Evolutionary conservation across 2,888 invertebrate genomes (phyloP), one percentile per base, ranked within the genome.

Genomic region (Papilio elwesi): DNA sequence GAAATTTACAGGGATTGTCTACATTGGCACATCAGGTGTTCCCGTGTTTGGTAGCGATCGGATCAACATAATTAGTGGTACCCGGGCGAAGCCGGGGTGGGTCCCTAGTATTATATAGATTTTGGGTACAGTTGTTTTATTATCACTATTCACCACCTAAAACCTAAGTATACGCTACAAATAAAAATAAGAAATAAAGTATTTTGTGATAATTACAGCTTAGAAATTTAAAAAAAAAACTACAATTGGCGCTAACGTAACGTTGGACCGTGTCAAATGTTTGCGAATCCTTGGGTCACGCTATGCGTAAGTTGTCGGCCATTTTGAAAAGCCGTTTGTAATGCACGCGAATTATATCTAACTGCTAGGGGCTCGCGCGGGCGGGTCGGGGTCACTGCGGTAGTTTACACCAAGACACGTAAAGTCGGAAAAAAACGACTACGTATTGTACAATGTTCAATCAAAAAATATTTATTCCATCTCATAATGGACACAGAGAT

Each of bases 281-380:
- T 36, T 64, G 16, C 52, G 67, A 71, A 72, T 75, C 75, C 74
- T 55, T 57, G 53, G 68, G 74, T 67, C 59, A 69, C 73, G 73
- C 73, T 51, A 74, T 70, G 73, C 59, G 72, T 72, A 66, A 71
- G 67, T 68, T 47, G 70, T 63, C 76, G 64, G 74, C 74, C 76
- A 76, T 76, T 74, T 76, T 74, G 76, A 73, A 73, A 69, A 59
- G 59, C 66, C 65, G 70, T 55, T 63, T 57, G 65, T 63, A 63
- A 70, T 38, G 63, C 64, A 67, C 36, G 71, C 51, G 43, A 57
- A 62, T 67, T 47, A 49, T 48, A 70, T 71, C 59, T 70, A 70
- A 63, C 53, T 47, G 26, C 53, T 8, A 7, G 57, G 26, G 51
- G 63, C 47, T 43, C n/a, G 62, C 10, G 68, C 43, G 55, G 62